phyloP scores from a whole-genome alignment of 2,888 invertebrate species.

The Lithophane leautieri region DNA sequence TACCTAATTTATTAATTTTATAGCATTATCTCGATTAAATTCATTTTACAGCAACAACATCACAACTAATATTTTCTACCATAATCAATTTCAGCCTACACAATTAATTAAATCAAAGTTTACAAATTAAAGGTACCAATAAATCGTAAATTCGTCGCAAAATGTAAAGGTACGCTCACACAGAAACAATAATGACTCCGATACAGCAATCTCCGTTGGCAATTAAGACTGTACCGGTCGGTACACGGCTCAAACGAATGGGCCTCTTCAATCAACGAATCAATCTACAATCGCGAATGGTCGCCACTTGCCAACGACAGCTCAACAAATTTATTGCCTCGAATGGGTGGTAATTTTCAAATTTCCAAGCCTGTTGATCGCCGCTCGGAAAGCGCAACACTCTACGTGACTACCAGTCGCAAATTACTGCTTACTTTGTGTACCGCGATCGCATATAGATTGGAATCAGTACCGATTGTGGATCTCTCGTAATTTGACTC shows the following conservation, averaged over 20 bases:
- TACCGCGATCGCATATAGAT: conserved; percentile 66
- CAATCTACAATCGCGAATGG: conserved; percentile 89
- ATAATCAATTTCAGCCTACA: background rate
- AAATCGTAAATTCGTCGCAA: conserved; percentile 38
- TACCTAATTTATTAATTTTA: background rate
- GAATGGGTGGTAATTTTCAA: conserved; percentile 87
- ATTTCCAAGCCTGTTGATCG: conserved; percentile 88
- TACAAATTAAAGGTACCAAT: conserved; percentile 32
- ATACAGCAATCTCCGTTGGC: conserved; percentile 87
- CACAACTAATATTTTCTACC: background rate
- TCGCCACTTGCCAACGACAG: conserved; percentile 89
- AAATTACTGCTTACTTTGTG: conserved; percentile 74
- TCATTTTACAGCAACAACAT: background rate
- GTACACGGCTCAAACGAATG: conserved; percentile 87
- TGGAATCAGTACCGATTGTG: conserved; percentile 66
- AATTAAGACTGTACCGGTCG: conserved; percentile 86
- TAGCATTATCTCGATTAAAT: background rate
- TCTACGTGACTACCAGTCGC: conserved; percentile 66
- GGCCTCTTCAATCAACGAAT: conserved; percentile 90
- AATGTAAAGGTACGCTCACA: conserved; percentile 67
- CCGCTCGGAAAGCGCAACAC: conserved; percentile 70
- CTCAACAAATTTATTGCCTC: conserved; percentile 88
- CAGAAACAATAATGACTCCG: conserved; percentile 77
- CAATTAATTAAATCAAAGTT: conserved; percentile 32
- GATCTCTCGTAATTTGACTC: conserved; percentile 62